Percentiles rank a stretch among this genome's conserved stretches.
phyloP scores from a whole-genome alignment of 1,140 invertebrate species.

The Orchesella cincta region DNA sequence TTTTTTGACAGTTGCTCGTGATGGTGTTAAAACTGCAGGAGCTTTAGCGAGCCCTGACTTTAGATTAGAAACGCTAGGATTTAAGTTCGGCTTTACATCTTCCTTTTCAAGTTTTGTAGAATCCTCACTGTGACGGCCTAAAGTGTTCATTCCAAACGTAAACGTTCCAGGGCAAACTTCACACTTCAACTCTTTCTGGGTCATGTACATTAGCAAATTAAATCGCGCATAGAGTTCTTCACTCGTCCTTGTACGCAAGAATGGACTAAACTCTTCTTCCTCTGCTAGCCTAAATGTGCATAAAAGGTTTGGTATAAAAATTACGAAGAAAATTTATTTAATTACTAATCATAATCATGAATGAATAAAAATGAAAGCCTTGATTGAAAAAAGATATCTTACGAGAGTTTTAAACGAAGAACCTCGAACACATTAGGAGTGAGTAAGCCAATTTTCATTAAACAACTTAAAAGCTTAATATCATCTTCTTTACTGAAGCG shows the following conservation, averaged over 20 bases:
- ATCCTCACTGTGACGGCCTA: no score
- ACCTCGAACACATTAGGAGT: neutral
- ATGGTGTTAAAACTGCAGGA: no score
- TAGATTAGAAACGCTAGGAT: no score
- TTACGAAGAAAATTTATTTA: neutral
- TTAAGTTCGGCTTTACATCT: no score
- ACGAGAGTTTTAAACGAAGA: neutral
- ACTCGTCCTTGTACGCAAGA: constrained; percentile 20
- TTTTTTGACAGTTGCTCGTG: no score
- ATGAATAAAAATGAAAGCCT: no score
- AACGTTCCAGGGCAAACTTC: no score
- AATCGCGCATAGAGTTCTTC: constrained; percentile 30
- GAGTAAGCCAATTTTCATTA: neutral
- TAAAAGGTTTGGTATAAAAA: neutral
- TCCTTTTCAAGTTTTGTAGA: no score
- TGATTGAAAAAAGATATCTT: no score
- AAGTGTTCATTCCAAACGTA: no score
- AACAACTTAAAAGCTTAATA: neutral
- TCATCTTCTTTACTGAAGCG: constrained; percentile 25
- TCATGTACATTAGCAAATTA: constrained; percentile 24
- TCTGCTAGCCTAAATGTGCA: neutral
- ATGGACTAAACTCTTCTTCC: neutral
- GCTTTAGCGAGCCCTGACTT: no score
- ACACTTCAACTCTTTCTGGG: constrained; percentile 12
- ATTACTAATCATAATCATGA: neutral